Conservation (phyloP, 2,113 vertebrate species). For the Tragelaphus imberbis region DNA sequence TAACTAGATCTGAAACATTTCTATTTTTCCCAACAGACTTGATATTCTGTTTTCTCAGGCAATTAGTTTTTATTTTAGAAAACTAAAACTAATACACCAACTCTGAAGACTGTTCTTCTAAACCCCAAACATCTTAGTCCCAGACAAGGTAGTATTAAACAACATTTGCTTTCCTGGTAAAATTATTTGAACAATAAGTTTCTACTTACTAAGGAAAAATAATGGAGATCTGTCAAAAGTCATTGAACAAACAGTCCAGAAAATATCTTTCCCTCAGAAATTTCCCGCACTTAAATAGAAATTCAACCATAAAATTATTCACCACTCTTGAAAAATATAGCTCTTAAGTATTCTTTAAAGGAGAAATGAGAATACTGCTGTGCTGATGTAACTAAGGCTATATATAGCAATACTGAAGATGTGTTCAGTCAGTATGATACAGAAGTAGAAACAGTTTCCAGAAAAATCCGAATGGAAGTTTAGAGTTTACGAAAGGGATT, state of each 20-base stretch:
- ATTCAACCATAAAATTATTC: neutral
- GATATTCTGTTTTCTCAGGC: neutral
- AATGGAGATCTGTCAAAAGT: neutral
- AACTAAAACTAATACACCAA: neutral
- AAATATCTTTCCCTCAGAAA: neutral
- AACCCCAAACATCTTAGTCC: neutral
- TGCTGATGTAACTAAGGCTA: neutral
- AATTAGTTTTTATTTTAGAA: neutral
- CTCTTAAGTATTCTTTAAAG: neutral
- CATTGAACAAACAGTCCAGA: neutral
- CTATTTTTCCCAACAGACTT: neutral
- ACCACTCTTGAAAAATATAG: neutral
- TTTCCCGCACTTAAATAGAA: neutral
- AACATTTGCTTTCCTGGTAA: neutral
- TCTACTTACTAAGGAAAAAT: neutral
- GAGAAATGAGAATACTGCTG: neutral
- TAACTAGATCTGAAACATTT: neutral
- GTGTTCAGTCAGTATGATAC: neutral
- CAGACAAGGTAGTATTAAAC: neutral
- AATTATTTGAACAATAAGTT: constrained; percentile 18
- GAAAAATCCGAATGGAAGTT: neutral
- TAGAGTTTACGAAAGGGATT: neutral
- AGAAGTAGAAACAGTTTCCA: neutral
- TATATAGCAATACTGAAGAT: neutral
- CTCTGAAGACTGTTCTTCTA: neutral